Base-by-base conservation (phyloP, 2,888 invertebrate genomes). In the Idaea aversata region DNA sequence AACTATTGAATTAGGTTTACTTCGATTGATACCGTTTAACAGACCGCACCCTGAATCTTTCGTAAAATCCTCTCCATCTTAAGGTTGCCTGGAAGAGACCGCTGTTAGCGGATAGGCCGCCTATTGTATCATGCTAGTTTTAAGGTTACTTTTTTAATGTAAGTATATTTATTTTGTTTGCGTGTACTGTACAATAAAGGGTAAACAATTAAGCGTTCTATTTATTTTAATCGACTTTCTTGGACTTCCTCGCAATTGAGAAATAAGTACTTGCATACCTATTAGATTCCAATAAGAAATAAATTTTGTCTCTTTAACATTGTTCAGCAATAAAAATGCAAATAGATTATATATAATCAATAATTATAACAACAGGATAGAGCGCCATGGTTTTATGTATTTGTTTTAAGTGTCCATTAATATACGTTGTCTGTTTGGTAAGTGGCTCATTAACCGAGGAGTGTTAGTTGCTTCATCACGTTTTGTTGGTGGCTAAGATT, bases 301-400 rank as follows among this genome's bases (percentile, higher is more conserved):
- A 47, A 47, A 47, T 47, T 47, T 47, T 47, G 47, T 47, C 47
- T 47, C 47, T 47, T 47, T 47, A 47, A 47, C 47, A 47, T 6
- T 47, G 47, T 47, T 47, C 59, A 71, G 76, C 75, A 76, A 79
- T 84, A 79, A 77, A 80, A 81, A 79, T 80, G 77, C 81, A 81
- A 81, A 81, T 73, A 77, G 47, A 47, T 47, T 47, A 47, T 47
- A 47, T 47, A 10, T 47, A 47, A 47, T 71, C 74, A 47, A 47
- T 47, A 47, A 47, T 47, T 7, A 47, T 47, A 47, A 47, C 47
- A 47, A 47, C 47, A 47, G 47, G 47, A 47, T 47, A 47, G 47
- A 47, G 47, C 47, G 47, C 47, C 47, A 10, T 10, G 47, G 47
- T 47, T 47, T 47, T 47, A 47, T 47, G 2, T 47, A 13, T 47